phyloP scores from a whole-genome alignment of 2,113 vertebrate species.

The Atlantisia rogersi region DNA sequence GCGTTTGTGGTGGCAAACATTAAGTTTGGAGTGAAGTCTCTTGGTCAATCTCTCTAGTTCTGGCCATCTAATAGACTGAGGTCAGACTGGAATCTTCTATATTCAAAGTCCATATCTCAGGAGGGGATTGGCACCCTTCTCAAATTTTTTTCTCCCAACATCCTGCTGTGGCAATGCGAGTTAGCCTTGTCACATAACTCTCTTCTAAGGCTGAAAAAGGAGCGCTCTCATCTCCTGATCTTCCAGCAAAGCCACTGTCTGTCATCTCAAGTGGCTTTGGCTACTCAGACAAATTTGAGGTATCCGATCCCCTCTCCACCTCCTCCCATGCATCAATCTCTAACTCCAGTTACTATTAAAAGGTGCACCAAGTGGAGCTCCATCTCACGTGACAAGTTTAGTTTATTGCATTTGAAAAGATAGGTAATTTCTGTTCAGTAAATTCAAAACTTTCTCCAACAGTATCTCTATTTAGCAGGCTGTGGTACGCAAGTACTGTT shows the following conservation, averaged over 20 bases:
- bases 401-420: neutral
- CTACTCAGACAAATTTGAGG: neutral
- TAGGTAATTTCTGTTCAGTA: neutral
- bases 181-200: neutral
- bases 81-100: neutral
- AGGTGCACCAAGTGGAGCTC: neutral
- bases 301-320: neutral
- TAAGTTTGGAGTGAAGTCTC: neutral
- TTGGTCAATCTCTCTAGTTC: neutral
- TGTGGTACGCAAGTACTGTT: neutral
- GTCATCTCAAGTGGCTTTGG: neutral
- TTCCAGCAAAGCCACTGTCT: neutral
- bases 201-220: neutral
- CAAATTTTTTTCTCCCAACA: neutral
- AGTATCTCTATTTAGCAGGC: neutral
- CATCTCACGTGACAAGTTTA: neutral
- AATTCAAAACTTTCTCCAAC: neutral
- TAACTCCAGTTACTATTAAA: neutral
- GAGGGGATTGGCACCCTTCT: neutral
- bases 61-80: neutral
- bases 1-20: neutral
- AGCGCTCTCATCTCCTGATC: neutral
- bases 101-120: neutral
- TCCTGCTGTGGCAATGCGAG: neutral
- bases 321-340: neutral